These are phyloP conservation scores for Podargus strigoides DNA, from an alignment of 2,797 vertebrate species.

Conservation along the genomic window DNA sequence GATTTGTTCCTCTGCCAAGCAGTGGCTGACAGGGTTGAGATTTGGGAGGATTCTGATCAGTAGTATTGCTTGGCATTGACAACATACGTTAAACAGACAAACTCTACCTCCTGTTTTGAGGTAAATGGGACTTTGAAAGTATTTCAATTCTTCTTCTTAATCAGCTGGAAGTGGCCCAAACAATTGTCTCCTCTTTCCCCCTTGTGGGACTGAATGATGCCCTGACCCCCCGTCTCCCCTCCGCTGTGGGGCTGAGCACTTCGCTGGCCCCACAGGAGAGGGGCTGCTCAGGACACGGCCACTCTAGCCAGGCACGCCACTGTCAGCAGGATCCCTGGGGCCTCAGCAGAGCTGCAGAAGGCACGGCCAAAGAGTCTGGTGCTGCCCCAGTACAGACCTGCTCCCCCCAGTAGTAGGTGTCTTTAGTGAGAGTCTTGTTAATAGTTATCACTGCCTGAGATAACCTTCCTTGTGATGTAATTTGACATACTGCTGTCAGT, in stretches of 20 bases:
- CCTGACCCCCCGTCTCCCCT: background rate
- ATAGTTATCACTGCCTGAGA: slow-evolving; percentile 38
- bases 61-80: background rate
- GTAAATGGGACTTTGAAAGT: background rate
- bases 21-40: background rate
- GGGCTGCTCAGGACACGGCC: rapidly evolving
- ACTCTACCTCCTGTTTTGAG: background rate
- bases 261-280: rapidly evolving
- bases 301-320: background rate
- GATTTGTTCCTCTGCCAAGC: background rate
- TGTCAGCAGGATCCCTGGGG: background rate
- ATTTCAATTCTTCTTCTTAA: background rate
- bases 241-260: background rate
- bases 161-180: background rate
- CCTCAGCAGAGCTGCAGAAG: background rate
- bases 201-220: background rate
- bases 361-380: background rate
- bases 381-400: background rate
- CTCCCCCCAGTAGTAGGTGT: background rate
- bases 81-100: background rate
- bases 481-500: slow-evolving; percentile 58
- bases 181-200: background rate
- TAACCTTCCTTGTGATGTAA: slow-evolving; percentile 47
- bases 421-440: slow-evolving; percentile 6
- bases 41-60: background rate